Evolutionary conservation across 2,113 vertebrate genomes (phyloP), one percentile per base, ranked within the genome.

Genomic region (Pristiophorus japonicus): DNA sequence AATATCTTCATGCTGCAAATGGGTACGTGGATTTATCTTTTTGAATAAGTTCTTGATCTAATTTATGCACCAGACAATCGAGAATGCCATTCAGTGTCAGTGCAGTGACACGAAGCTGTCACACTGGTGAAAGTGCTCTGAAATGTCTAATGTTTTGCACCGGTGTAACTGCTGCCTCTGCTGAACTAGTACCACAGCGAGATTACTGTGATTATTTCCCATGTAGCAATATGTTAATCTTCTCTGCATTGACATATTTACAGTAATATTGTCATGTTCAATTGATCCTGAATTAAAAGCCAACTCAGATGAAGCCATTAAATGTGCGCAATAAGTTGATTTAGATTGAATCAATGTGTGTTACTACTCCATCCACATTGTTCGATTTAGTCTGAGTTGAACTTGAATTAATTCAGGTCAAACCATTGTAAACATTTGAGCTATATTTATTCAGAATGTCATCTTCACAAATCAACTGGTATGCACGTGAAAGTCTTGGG

Each of bases 381-480:
- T 92, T 92, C 34, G 88, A 38, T 38, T 92, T 63, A 92, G 34
- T 63, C 34, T 63, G 75, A 42, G 34, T 62, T 65, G 88, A 38
- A 34, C 59, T 92, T 92, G 59, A 65, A 65, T 92, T 92, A 92
- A 92, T 92, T 92, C 34, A 63, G 34, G 88, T 92, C 88, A 92
- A 92, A 92, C 88, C 88, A 92, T 51, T 92, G 59, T 92, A 92
- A 92, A 92, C 88, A 63, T 20, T 92, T n/a, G 18, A 92, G 55
- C 59, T 92, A 18, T 34, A 90, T 34, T 34, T 62, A 90, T 59
- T 55, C 59, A 65, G 88, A 65, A 92, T 4, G 18, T 65, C 88
- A 65, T 88, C 59, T 45, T n/a, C 65, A 20, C 14, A 63, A 92
- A 92, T 92, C 88, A 92, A 59, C 16, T 38, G 16, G 34, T 38